A percentile compares a stretch with the other conserved stretches of the same genome.
These are phyloP conservation scores for Pimpla rufipes DNA, from an alignment of 2,888 invertebrate species.

Conservation along the genomic window DNA sequence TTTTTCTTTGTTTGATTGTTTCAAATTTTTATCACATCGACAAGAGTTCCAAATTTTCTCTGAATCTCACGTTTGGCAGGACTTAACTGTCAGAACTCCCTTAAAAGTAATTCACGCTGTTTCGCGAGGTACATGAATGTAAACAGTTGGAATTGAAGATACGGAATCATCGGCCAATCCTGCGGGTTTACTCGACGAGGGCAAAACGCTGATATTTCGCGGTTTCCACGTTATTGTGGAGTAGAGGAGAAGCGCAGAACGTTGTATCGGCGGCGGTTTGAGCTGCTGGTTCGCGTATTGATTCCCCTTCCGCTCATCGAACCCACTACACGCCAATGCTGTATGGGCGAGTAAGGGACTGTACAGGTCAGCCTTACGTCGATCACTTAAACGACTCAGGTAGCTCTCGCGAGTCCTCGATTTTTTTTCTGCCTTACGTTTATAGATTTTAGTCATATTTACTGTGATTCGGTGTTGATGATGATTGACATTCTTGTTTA, in stretches of 20 bases:
- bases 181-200: background rate
- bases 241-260: constrained; percentile 34
- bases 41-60: too few relatives aligned
- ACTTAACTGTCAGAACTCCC: too few relatives aligned
- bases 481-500: too few relatives aligned
- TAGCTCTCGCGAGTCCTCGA: background rate
- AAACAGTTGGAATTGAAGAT: background rate
- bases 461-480: too few relatives aligned
- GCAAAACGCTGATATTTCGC: constrained; percentile 9
- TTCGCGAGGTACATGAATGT: background rate
- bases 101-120: background rate
- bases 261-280: constrained; percentile 38
- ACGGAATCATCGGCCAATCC: background rate
- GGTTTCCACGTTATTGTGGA: constrained; percentile 11
- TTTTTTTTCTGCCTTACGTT: too few relatives aligned
- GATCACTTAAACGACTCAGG: background rate
- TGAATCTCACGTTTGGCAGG: too few relatives aligned
- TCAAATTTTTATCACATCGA: too few relatives aligned
- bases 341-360: constrained; percentile 32
- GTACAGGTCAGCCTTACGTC: background rate
- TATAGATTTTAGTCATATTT: too few relatives aligned
- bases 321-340: constrained; percentile 51
- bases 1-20: too few relatives aligned
- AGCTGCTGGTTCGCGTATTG: constrained; percentile 72
- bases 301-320: constrained; percentile 72